These are phyloP conservation scores for Anniella stebbinsi DNA, from an alignment of 2,797 vertebrate genomes.

Conservation along the genomic window DNA sequence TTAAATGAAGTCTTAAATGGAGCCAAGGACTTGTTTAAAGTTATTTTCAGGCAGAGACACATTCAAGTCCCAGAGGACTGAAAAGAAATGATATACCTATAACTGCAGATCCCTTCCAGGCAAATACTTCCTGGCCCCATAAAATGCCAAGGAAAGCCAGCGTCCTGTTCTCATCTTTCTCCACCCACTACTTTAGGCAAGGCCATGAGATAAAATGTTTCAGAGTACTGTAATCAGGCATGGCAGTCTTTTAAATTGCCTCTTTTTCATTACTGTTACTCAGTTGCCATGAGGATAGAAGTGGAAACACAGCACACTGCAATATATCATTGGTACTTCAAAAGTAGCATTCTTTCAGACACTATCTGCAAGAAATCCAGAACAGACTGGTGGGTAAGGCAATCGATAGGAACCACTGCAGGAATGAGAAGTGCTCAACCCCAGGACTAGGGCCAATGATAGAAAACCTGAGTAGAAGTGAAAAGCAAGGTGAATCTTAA, in stretches of 20 bases:
- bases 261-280: slow-evolving; percentile 35
- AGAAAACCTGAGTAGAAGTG: neutral
- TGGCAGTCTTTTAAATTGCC: slow-evolving; percentile 41
- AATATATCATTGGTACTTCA: slow-evolving; percentile 14
- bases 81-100: neutral
- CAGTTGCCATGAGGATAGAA: slow-evolving; percentile 37
- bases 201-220: slow-evolving; percentile 40
- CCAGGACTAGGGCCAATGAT: neutral
- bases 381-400: neutral
- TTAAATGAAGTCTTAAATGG: slow-evolving; percentile 45
- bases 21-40: slow-evolving; percentile 52
- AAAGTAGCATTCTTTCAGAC: accelerated
- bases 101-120: slow-evolving; percentile 40
- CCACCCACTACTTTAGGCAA: slow-evolving; percentile 49
- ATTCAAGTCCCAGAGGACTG: slow-evolving; percentile 28
- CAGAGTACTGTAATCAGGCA: slow-evolving; percentile 23
- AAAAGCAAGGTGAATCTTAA: neutral
- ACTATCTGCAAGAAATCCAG: neutral
- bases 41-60: slow-evolving; percentile 4
- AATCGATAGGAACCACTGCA: slow-evolving; percentile 1
- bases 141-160: slow-evolving; percentile 6
- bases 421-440: neutral
- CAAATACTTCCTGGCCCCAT: slow-evolving; percentile 31
- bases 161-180: neutral
- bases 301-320: neutral